These are phyloP conservation scores for Cathartes aura DNA, from an alignment of 2,113 vertebrate genomes.

Conservation along the genomic window DNA sequence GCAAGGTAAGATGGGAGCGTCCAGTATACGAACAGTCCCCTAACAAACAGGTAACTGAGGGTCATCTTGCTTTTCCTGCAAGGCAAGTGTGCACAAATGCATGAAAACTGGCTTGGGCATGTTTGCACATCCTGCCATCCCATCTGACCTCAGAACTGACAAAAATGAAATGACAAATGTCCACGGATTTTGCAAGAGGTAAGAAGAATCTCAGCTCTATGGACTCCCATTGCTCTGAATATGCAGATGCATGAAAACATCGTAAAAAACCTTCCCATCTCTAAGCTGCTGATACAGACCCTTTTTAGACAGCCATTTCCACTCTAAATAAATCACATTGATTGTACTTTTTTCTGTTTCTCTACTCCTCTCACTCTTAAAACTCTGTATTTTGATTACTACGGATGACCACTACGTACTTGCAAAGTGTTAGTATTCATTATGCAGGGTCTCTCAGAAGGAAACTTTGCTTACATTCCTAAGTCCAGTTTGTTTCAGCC, in stretches of 20 bases:
- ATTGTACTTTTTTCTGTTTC: background rate
- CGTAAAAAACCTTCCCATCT: background rate
- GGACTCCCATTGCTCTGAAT: background rate
- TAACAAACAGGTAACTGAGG: background rate
- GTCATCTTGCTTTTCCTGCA: background rate
- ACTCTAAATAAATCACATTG: background rate
- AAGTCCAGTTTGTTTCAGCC: background rate
- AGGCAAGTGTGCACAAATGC: background rate
- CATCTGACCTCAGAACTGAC: background rate
- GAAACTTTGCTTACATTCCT: background rate
- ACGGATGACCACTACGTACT: rapidly evolving
- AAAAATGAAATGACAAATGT: background rate
- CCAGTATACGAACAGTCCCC: rapidly evolving
- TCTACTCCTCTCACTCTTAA: background rate
- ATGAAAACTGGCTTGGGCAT: background rate
- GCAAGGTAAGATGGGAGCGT: background rate
- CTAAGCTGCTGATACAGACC: background rate
- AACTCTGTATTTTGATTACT: background rate
- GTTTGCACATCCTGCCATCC: background rate
- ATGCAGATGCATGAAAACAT: rapidly evolving
- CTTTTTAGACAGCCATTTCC: background rate
- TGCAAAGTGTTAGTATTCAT: background rate
- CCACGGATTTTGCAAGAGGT: background rate
- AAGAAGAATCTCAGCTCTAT: background rate
- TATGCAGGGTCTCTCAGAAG: background rate